phyloP scores from a whole-genome alignment of 2,797 vertebrate genomes.

The Luscinia megarhynchos region DNA sequence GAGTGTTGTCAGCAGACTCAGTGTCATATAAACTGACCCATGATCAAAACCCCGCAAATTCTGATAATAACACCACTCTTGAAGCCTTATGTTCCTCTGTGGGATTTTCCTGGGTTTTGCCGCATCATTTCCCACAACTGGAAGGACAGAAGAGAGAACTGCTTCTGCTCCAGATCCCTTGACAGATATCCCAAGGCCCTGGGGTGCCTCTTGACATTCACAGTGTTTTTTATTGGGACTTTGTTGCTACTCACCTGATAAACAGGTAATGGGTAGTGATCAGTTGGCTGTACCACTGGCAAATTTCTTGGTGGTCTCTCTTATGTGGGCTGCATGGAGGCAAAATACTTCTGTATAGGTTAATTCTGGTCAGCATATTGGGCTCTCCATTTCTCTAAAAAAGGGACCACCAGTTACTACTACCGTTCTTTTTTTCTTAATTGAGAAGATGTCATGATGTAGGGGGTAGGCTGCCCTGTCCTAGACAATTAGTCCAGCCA shows the following conservation, averaged over 20 bases:
- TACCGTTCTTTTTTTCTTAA: neutral
- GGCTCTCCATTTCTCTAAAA: neutral
- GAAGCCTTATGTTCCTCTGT: neutral
- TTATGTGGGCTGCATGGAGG: neutral
- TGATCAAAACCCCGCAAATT: neutral
- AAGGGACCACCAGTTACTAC: neutral
- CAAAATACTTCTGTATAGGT: neutral
- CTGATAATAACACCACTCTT: neutral
- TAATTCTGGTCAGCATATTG: neutral
- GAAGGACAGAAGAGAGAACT: neutral
- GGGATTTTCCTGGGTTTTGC: neutral
- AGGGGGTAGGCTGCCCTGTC: neutral
- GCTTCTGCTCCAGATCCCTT: neutral
- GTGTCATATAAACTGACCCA: neutral
- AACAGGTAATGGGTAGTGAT: neutral
- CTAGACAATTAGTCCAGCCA: rapidly evolving
- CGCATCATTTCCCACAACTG: neutral
- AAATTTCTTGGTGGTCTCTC: neutral
- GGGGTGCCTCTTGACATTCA: neutral
- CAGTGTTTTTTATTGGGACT: neutral
- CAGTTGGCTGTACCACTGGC: neutral
- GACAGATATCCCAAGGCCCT: neutral
- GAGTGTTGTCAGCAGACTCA: neutral
- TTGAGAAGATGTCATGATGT: neutral
- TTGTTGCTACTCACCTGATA: neutral